phyloP scores from a whole-genome alignment of 2,888 invertebrate genomes.

The Oligia strigilis region DNA sequence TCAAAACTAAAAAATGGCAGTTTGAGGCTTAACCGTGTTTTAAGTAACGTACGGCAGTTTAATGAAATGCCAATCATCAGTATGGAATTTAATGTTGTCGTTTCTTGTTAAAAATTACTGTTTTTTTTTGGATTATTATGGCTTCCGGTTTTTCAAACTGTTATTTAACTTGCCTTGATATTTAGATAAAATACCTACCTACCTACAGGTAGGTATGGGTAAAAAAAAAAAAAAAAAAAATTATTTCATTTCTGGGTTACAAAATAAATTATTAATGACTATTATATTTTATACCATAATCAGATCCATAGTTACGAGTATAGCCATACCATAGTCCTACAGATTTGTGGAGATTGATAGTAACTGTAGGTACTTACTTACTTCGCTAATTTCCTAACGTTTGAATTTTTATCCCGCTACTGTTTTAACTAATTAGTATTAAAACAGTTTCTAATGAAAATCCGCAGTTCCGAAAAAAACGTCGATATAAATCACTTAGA shows the following conservation, averaged over 20 bases:
- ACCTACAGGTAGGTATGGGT: not conserved
- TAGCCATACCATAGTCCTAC: too few relatives aligned
- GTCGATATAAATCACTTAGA: not conserved
- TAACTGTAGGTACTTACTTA: not conserved
- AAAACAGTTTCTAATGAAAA: not conserved
- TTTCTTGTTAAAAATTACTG: not conserved
- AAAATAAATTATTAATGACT: not conserved
- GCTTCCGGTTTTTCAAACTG: not conserved
- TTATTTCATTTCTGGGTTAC: too few relatives aligned
- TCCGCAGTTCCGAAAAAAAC: not conserved
- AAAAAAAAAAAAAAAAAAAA: too few relatives aligned
- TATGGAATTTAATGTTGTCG: conserved; percentile 6
- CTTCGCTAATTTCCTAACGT: not conserved
- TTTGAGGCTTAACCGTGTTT: too few relatives aligned
- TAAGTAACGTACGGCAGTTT: too few relatives aligned
- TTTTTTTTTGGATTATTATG: not conserved
- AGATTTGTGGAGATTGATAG: not conserved
- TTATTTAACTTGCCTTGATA: not conserved
- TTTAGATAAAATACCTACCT: not conserved
- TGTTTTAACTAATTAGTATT: not conserved
- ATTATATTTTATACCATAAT: not conserved
- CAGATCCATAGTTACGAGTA: not conserved
- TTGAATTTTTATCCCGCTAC: not conserved
- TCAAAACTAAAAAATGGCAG: too few relatives aligned
- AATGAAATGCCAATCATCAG: conserved; percentile 28